Conservation (phyloP, 2,113 vertebrate genomes). For the Erpornis zantholeuca region DNA sequence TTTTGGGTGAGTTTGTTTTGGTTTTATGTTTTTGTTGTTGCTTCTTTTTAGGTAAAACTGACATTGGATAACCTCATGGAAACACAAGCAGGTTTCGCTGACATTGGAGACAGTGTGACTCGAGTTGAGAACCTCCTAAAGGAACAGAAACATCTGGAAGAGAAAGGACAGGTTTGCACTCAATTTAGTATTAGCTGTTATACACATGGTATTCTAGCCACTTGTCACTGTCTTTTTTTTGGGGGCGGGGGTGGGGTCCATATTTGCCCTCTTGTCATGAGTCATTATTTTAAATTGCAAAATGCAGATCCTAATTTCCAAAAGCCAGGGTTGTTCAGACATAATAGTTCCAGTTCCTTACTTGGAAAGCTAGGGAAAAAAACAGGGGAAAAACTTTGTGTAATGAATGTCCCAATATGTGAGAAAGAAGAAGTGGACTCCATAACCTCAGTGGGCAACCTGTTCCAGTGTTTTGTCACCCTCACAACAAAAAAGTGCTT, state of each 20-base stretch:
- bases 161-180: slow-evolving; percentile 83
- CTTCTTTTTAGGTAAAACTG: slow-evolving; percentile 80
- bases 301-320: background rate
- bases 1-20: background rate
- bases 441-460: background rate
- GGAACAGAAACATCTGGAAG: slow-evolving; percentile 83
- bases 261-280: background rate
- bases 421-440: background rate
- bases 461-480: background rate
- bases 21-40: background rate
- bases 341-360: background rate
- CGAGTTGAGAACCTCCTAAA: slow-evolving; percentile 83
- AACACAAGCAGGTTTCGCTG: slow-evolving; percentile 73
- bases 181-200: background rate
- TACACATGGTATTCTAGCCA: background rate
- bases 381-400: background rate
- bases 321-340: background rate
- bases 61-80: slow-evolving; percentile 80
- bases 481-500: background rate
- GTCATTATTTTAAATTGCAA: background rate
- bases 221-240: background rate
- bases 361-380: background rate
- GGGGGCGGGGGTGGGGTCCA: no score
- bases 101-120: slow-evolving; percentile 79
- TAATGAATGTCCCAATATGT: background rate